Evolutionary conservation across 2,888 invertebrate genomes (phyloP), one percentile per base, ranked within the genome.

Genomic region (Deilephila elpenor): DNA sequence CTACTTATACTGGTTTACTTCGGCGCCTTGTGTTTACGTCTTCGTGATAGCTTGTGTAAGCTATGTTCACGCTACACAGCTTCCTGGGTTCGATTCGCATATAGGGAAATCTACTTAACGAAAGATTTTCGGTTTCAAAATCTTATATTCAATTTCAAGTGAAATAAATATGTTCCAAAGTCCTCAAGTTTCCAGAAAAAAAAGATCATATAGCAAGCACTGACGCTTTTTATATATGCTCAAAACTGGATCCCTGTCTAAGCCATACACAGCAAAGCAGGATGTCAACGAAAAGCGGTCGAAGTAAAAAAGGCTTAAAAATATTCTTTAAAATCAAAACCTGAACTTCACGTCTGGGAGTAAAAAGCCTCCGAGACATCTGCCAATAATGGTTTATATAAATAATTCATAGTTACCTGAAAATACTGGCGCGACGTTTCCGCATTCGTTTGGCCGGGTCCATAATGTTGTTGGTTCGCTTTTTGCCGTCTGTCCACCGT

Each of bases 361-460:
- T 5, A 67, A 67, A 25, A 67, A 67, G 44, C 44, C n/a, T n/a
- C 19, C 32, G 29, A 20, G 67, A 51, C 67, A 51, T 67, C 67
- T 67, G 67, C 67, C 67, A 67, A 67, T 67, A 67, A 67, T 67
- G 67, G 51, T 51, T 67, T 75, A 78, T 61, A 73, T 84, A 76
- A 79, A 83, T 82, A 84, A 79, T 75, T 81, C 82, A 77, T 81
- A 56, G 34, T 71, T 84, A 93, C 93, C 91, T 93, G 93, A 89
- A 93, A 93, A 86, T 89, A 90, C 80, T 91, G 90, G 71, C 88
- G 86, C 76, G 85, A 83, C 60, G 86, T 86, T 86, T 93, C 93
- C 86, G 89, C 90, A 84, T 90, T 86, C 80, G 84, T 84, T 72
- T 88, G 88, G 77, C 88, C 85, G 73, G 84, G 80, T 83, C 86